Base-by-base conservation (phyloP, 2,888 invertebrate species). In the Tachina lurida region DNA sequence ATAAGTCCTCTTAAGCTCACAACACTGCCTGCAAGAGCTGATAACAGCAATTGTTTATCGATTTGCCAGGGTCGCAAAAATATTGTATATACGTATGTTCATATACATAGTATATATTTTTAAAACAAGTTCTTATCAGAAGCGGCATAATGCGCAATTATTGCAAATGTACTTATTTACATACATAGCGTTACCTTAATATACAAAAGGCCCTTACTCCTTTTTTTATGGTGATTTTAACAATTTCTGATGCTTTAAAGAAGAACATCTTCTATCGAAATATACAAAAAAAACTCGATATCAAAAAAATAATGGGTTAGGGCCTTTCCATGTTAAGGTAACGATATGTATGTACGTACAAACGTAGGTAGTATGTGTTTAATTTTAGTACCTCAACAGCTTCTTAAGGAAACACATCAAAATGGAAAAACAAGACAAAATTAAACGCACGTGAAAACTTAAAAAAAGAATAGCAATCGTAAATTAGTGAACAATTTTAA, bases 341-440 rank as follows among this genome's bases (percentile, higher is more conserved):
- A 31, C 31, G 31, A 31, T 31, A 31, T 31, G 7, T 7, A 7
- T 31, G 7, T 7, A 31, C 7, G 7, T 7, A 31, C 7, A 31
- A 31, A 31, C 31, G 7, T 31, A 7, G 31, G 31, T 31, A 31
- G 31, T 31, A 31, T 31, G 31, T n/a, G 52, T 68, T 71, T 17
- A 60, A 73, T n/a, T 80, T 86, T 86, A 86, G 86, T 86, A 83
- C 79, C 73, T 80, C 76, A 86, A 73, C 76, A 86, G 76, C 83
- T 62, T 86, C 80, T 63, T 67, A 49, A 73, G 67, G 56, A 54
- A 31, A 22, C 83, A 83, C 79, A 68, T 60, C 19, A 54, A 84
- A 60, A 71, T 65, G 63, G 54, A 56, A 73, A 68, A 75, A 65
- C 10, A n/a, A 31, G 10, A 39, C 52, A 83, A 49, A 47, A 86